Evolutionary conservation across 1,140 invertebrate species (phyloP), one percentile per base, ranked within the genome.

Genomic region (Nixonia krombeini): DNA sequence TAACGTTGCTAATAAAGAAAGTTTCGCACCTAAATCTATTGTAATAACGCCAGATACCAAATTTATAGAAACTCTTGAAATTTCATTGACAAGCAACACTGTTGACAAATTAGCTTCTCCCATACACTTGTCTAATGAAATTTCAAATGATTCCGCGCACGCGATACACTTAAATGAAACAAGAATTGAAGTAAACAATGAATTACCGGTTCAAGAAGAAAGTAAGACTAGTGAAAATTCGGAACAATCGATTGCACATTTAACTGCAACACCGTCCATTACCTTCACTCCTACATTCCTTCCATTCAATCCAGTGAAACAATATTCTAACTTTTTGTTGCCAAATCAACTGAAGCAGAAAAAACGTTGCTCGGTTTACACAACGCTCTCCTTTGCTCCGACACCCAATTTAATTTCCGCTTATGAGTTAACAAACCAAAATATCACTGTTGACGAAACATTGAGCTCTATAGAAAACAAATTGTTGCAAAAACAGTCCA

Each of bases 341-440:
- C 13, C 28, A 28, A 51, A 59, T 38, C 1, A 12, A 10, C 13
- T 37, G 21, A 57, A 52, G 17, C 42, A 44, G 47, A 69, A 42
- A 4, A 63, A 63, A 57, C 49, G 55, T 38, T 37, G 52, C 47
- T 62, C 49, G n/a, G 49, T 59, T 59, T 55, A 55, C 9, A 63
- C 53, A 23, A 63, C 59, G 53, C 66, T 63, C 59, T 59, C 58
- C 0, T 38, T 50, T 13, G 33, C 55, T 45, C 10, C 29, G 28
- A 56, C 50, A 12, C 17, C 51, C 1, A 13, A 42, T 12, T 18
- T 35, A 29, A 29, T 9, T 28, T 40, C 41, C 41, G 4, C 47
- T n/a, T 61, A 53, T 57, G 59, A 63, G 55, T 41, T n/a, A 4
- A 2, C n/a, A 53, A 59, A 63, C 46, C 33, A 21, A 25, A 51